A percentile compares a stretch with the other conserved stretches of the same genome.
These are phyloP conservation scores for Centropyge bicolor DNA, from an alignment of 2,797 vertebrate genomes.

Conservation along the genomic window DNA sequence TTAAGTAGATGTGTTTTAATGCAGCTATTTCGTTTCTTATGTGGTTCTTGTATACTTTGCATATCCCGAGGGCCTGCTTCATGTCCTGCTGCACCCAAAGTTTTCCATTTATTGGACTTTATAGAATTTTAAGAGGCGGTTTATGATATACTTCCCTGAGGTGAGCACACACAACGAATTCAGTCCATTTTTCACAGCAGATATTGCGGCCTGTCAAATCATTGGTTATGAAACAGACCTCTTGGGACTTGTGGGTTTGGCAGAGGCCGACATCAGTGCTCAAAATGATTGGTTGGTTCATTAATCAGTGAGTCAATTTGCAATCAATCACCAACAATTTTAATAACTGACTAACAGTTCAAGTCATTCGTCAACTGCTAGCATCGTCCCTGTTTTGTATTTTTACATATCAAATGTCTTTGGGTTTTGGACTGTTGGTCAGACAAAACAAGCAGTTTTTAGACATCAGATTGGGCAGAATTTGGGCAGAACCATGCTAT, in stretches of 20 bases:
- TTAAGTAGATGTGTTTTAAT: constrained; percentile 1
- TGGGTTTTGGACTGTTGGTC: no score
- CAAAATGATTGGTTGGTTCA: not conserved
- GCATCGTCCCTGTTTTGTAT: not conserved
- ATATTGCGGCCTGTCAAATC: not conserved
- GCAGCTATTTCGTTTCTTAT: not conserved
- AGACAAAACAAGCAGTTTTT: not conserved
- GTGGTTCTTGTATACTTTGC: not conserved
- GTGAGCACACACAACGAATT: not conserved
- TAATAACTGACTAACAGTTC: not conserved
- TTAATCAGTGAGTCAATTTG: not conserved
- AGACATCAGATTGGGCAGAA: no score
- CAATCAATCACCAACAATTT: constrained; percentile 25
- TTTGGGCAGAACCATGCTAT: no score
- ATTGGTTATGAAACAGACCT: not conserved
- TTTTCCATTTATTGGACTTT: not conserved
- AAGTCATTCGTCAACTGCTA: not conserved
- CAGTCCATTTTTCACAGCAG: not conserved
- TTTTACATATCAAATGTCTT: not conserved
- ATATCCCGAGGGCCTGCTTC: not conserved
- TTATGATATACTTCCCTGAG: not conserved
- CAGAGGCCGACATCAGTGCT: not conserved
- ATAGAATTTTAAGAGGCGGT: not conserved
- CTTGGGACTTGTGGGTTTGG: not conserved
- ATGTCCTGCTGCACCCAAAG: not conserved